Conservation (phyloP, 1,140 invertebrate genomes). For the Leptoteleia sp. region DNA sequence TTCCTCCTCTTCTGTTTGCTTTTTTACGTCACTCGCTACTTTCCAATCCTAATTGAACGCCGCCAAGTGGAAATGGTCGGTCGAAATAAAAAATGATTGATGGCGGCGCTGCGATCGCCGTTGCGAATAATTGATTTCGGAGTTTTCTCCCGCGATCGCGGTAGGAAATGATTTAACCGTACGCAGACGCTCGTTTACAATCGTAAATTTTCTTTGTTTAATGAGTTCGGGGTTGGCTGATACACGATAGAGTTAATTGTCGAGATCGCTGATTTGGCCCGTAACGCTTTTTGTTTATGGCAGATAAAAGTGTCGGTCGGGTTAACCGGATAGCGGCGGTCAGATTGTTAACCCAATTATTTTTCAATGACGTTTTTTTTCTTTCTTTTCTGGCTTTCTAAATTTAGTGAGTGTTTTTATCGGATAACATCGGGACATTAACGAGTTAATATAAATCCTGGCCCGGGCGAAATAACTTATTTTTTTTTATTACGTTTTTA, state of each 20-base stretch:
- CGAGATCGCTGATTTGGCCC: conserved; percentile 32
- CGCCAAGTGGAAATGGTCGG: background rate
- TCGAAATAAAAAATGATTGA: conserved; percentile 24
- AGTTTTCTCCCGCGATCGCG: conserved; percentile 26
- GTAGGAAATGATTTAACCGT: conserved; percentile 29
- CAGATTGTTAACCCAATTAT: conserved; percentile 32
- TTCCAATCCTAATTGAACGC: too few species aligned
- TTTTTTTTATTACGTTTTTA: conserved; percentile 16
- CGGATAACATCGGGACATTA: conserved; percentile 6
- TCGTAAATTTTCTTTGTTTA: conserved; percentile 44
- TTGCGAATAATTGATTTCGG: conserved; percentile 32
- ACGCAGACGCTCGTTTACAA: conserved; percentile 23
- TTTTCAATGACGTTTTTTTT: conserved; percentile 7
- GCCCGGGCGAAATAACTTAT: background rate
- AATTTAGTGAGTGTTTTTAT: conserved; percentile 26
- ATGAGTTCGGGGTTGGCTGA: conserved; percentile 31
- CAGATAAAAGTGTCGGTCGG: conserved; percentile 16
- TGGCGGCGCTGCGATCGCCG: background rate
- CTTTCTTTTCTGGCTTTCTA: conserved; percentile 39
- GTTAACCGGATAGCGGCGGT: background rate
- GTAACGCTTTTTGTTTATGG: conserved; percentile 25
- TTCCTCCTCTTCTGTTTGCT: too few species aligned
- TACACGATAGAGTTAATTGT: conserved; percentile 21
- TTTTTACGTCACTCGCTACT: too few species aligned
- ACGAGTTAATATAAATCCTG: background rate